Percentiles rank a stretch among this genome's conserved stretches.
These are phyloP conservation scores for Allacma fusca DNA, from an alignment of 2,888 invertebrate species.

Conservation along the genomic window DNA sequence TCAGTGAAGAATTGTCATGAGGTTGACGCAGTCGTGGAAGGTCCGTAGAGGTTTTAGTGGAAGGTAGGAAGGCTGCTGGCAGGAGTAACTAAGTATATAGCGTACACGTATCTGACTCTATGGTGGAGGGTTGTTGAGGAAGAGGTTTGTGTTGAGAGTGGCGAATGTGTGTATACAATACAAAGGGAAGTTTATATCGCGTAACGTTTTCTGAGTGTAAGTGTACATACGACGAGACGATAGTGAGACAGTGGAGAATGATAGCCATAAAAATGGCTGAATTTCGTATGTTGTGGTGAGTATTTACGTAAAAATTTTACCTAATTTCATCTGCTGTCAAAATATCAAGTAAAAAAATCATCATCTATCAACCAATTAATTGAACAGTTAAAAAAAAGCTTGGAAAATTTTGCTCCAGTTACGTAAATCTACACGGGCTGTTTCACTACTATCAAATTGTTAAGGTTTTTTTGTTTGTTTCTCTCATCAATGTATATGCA, in stretches of 20 bases:
- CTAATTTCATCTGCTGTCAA: slow-evolving; percentile 44
- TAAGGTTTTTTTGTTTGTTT: slow-evolving; percentile 21
- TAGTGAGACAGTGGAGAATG: slow-evolving; percentile 29
- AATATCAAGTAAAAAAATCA: slow-evolving; percentile 37
- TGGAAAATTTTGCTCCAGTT: slow-evolving; percentile 34
- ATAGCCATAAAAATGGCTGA: slow-evolving; percentile 41
- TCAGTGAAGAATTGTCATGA: slow-evolving; percentile 5
- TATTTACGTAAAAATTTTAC: slow-evolving; percentile 43
- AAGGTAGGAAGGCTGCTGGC: no score
- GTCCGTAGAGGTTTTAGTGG: not conserved
- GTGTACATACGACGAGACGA: slow-evolving; percentile 22
- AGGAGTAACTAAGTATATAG: no score
- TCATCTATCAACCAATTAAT: slow-evolving; percentile 32
- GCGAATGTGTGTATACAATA: not conserved
- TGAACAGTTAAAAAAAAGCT: slow-evolving; percentile 26
- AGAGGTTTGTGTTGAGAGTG: no score
- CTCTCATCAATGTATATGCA: slow-evolving; percentile 21
- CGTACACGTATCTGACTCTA: no score
- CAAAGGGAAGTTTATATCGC: not conserved
- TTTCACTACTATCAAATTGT: slow-evolving; percentile 24
- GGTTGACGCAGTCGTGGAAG: slow-evolving; percentile 9
- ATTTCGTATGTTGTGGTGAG: slow-evolving; percentile 38
- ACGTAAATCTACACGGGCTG: slow-evolving; percentile 33
- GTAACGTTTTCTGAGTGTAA: not conserved
- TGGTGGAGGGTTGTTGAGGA: no score